Evolutionary conservation across 2,113 vertebrate species (phyloP), one percentile per base, ranked within the genome.

Genomic region (Pedetes capensis): DNA sequence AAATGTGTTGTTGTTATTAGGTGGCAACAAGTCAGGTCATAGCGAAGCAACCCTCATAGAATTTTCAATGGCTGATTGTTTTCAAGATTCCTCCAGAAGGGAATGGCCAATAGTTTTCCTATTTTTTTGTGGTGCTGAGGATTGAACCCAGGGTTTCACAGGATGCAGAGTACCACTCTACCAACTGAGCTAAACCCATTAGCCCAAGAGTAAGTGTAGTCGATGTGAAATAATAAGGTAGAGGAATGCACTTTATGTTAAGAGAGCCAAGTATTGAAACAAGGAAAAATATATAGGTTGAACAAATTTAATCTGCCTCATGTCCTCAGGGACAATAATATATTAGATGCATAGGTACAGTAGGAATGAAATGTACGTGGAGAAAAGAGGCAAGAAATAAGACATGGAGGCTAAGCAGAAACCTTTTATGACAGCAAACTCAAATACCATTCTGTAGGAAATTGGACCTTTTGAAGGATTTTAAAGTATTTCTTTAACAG

Each of bases 401-500:
- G 23, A 3, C 47, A 7, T 8, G 47, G 34, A 47, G 20, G 4
- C 8, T 12, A 51, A 57, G 34, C 39, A 79, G 51, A 95, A 74
- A 66, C 22, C 13, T 82, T 72, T 49, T 64, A 34, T 42, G 76
- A 44, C 37, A 94, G 49, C 32, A 95, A 92, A 32, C 2, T 68
- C 39, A 20, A 94, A 87, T 37, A 69, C 87, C 25, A 93, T 92
- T 92, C 44, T 90, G 47, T 32, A 87, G 53, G 18, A 87, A 81
- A 63, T 23, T 47, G 49, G 57, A 47, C 71, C 49, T 34, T 55
- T 91, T 81, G 44, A 88, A 75, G 90, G 42, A 83, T 53, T 75
- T 80, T 85, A 95, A 66, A 75, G 69, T 49, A 82, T 79, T 37
- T 13, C 47, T 79, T 92, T 79, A 64, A 87, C 25, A 59, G 37